Conservation (phyloP, 2,888 invertebrate species). For the Polyploca ridens region DNA sequence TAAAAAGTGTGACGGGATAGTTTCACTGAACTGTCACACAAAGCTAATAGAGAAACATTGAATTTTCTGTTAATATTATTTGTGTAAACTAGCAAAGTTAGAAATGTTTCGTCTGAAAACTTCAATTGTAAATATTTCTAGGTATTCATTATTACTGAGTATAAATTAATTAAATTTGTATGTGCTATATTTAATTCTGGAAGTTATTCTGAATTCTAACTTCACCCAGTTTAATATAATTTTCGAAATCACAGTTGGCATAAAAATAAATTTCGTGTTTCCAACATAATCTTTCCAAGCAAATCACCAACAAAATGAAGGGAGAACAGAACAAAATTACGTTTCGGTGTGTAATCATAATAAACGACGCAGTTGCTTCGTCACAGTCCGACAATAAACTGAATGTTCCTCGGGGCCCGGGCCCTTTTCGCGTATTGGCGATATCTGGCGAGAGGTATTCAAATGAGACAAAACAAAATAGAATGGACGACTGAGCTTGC, state of each 20-base stretch:
- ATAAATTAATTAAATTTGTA: neutral
- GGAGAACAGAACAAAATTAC: slow-evolving; percentile 20
- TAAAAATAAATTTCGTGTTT: slow-evolving; percentile 22
- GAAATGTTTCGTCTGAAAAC: slow-evolving; percentile 4
- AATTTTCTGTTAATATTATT: neutral
- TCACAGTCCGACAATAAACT: slow-evolving; percentile 38
- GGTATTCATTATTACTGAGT: neutral
- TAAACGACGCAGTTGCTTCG: slow-evolving; percentile 41
- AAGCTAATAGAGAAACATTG: neutral
- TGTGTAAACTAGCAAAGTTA: slow-evolving; percentile 7
- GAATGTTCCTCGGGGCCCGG: neutral
- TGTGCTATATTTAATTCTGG: neutral
- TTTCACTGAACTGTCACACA: neutral
- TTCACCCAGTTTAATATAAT: neutral
- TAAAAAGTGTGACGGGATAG: slow-evolving; percentile 6
- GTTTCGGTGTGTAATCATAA: slow-evolving; percentile 47
- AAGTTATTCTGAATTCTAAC: neutral
- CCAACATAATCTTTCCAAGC: slow-evolving; percentile 27
- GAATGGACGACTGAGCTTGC: slow-evolving; percentile 13
- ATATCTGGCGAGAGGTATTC: slow-evolving; percentile 15
- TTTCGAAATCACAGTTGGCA: slow-evolving; percentile 1
- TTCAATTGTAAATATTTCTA: slow-evolving; percentile 1
- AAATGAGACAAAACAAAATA: slow-evolving; percentile 29
- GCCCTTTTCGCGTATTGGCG: slow-evolving; percentile 11
- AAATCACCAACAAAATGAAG: slow-evolving; percentile 25